Percentiles rank a stretch among this genome's conserved stretches.
Conservation (phyloP, 2,888 invertebrate species). For the Drosophila helvetica region DNA sequence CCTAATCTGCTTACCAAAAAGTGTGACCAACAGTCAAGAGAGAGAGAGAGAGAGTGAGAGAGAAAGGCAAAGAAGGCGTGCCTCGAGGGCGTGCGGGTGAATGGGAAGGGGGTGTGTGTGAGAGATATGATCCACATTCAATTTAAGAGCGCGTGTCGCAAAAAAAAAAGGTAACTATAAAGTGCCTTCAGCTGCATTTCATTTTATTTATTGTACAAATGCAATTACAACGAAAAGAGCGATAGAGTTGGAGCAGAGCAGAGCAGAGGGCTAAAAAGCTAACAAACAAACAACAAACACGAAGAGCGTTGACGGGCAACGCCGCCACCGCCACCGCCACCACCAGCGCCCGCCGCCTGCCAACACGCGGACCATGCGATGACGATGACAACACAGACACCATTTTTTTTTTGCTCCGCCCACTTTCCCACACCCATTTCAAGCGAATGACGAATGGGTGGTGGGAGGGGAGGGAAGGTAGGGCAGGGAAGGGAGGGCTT, state of each 20-base stretch:
- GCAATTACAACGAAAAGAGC: conserved; percentile 69
- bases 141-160: conserved; percentile 53
- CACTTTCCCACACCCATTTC: conserved; percentile 78
- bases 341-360: neutral
- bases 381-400: conserved; percentile 42
- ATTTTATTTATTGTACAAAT: conserved; percentile 60
- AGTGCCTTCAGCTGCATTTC: conserved; percentile 34
- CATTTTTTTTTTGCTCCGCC: conserved; percentile 61
- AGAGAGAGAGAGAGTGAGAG: conserved; percentile 14
- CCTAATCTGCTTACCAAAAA: conserved; percentile 26
- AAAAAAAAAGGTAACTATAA: neutral
- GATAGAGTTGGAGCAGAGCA: neutral
- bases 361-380: neutral
- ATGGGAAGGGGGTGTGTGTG: conserved; percentile 2
- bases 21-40: conserved; percentile 19
- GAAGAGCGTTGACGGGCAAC: conserved; percentile 45
- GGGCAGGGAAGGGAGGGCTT: conserved; percentile 20
- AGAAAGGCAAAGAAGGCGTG: conserved; percentile 30
- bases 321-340: neutral
- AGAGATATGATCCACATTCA: conserved; percentile 70
- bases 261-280: conserved; percentile 1
- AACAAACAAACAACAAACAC: conserved; percentile 49
- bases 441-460: conserved; percentile 53
- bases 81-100: conserved; percentile 12
- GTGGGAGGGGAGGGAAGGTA: conserved; percentile 27